Evolutionary conservation across 2,888 invertebrate genomes (phyloP), one percentile per base, ranked within the genome.

Genomic region (Dryococelus australis): DNA sequence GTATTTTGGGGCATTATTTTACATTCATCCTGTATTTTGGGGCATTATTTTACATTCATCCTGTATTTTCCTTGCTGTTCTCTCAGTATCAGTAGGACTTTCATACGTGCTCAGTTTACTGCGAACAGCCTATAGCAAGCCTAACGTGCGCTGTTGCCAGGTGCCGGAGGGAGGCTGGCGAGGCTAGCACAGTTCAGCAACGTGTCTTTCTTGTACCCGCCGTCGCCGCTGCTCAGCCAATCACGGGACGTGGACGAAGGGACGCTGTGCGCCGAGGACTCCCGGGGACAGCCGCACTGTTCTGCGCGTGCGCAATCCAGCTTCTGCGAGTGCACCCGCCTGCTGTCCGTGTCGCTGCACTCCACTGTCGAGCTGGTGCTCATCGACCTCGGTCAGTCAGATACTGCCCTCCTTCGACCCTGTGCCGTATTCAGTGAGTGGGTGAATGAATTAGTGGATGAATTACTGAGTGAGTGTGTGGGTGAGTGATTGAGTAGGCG

Each of bases 191-290:
- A 95, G 91, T 94, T 95, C 87, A 96, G 97, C 91, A 96, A 96
- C 86, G 94, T 96, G 35, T 95, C 96, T 10, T 96, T 97, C 91
- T 94, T 94, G 53, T 96, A 95, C 91, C 97, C 97, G 0, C 94
- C 96, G 0, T 96, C 96, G 0, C 97, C 97, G 0, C 93, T 97
- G 83, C 93, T 97, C 88, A 96, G 97, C 3, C 97, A 97, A 91
- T 93, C 93, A 0, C 91, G 92, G 0, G 95, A 96, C 89, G 93
- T 96, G 16, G 89, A 88, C 8, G 81, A 88, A 24, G 89, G 88
- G 8, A 81, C 89, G 51, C 89, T 91, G 84, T 91, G 91, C 88
- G 90, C 89, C 86, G 90, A 90, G 16, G 89, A 90, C 43, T 51
- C n/a, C 86, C n/a, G 26, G 87, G 65, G 89, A 89, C 85, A 89